Conservation (phyloP, 2,797 vertebrate genomes). For the Bovichtus variegatus region DNA sequence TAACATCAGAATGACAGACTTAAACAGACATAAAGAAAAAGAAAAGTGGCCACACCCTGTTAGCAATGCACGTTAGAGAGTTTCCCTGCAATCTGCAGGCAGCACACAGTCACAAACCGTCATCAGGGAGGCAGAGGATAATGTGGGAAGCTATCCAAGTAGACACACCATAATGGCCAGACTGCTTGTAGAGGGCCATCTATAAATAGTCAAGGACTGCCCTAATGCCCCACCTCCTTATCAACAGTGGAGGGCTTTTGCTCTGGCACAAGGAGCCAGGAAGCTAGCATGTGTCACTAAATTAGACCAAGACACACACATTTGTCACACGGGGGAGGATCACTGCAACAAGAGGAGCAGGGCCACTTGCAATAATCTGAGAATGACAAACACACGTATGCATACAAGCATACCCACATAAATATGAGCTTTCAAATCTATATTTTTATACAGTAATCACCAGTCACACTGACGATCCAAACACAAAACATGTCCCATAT, state of each 20-base stretch:
- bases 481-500: too few relatives aligned
- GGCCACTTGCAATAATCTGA: not conserved
- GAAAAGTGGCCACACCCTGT: slow-evolving; percentile 34
- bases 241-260: slow-evolving; percentile 73
- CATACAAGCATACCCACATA: not conserved
- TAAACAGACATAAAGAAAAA: slow-evolving; percentile 18
- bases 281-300: slow-evolving; percentile 69
- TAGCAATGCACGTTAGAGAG: slow-evolving; percentile 23
- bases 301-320: slow-evolving; percentile 57
- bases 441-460: not conserved
- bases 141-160: slow-evolving; percentile 67
- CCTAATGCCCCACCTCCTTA: slow-evolving; percentile 76
- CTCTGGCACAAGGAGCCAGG: slow-evolving; percentile 63
- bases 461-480: not conserved
- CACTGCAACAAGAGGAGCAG: not conserved
- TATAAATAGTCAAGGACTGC: slow-evolving; percentile 87
- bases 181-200: slow-evolving; percentile 71
- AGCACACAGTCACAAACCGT: slow-evolving; percentile 48
- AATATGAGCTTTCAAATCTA: not conserved
- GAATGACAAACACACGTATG: not conserved
- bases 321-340: slow-evolving; percentile 19
- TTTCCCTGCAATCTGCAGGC: slow-evolving; percentile 43
- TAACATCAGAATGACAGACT: slow-evolving; percentile 22
- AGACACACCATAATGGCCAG: slow-evolving; percentile 77
- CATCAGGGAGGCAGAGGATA: slow-evolving; percentile 50